These are phyloP conservation scores for Eristalinus aeneus DNA, from an alignment of 2,888 invertebrate genomes.

Conservation along the genomic window DNA sequence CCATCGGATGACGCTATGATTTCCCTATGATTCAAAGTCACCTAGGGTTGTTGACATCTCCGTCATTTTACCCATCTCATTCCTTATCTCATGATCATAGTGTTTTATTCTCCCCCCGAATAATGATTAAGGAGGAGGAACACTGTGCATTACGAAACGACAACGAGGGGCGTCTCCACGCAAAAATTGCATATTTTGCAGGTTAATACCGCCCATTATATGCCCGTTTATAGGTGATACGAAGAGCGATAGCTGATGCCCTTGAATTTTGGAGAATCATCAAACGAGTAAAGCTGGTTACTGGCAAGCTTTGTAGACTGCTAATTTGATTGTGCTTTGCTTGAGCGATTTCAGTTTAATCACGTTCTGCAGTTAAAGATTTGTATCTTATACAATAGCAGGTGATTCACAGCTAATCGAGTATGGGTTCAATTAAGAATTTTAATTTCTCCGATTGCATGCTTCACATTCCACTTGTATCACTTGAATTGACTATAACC, in stretches of 20 bases:
- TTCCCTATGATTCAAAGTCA: background rate
- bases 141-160: background rate
- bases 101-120: background rate
- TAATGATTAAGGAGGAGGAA: background rate
- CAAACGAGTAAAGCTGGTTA: background rate
- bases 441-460: too few species aligned
- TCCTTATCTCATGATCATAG: background rate
- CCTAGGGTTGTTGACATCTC: background rate
- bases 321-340: too few species aligned
- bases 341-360: too few species aligned
- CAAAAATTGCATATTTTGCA: background rate
- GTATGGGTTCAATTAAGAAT: too few species aligned
- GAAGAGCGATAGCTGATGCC: background rate
- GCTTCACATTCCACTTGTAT: too few species aligned
- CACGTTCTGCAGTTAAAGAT: too few species aligned
- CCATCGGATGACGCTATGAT: too few species aligned
- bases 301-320: background rate
- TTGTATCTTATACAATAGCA: too few species aligned
- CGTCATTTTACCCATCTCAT: background rate
- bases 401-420: too few species aligned
- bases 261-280: background rate
- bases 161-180: background rate
- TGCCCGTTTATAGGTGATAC: background rate
- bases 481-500: too few species aligned
- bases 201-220: background rate